Evolutionary conservation across 2,113 vertebrate genomes (phyloP).

Genomic region (Dryoscopus gambensis): DNA sequence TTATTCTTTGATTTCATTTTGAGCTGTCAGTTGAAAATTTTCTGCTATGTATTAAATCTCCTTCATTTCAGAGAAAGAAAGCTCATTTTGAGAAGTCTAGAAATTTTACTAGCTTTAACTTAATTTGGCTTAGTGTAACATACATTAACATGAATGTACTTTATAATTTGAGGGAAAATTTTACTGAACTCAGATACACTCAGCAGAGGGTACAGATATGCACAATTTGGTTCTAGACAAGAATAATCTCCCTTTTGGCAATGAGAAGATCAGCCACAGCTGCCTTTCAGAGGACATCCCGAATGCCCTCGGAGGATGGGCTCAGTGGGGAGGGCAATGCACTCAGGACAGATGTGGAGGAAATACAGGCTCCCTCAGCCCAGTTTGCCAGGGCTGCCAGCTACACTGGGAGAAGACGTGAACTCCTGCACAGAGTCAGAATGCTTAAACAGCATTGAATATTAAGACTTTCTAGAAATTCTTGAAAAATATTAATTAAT

Average conservation of each 20-base stretch:
- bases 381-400: background rate
- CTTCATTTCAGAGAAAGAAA: background rate
- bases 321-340: accelerated
- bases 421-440: background rate
- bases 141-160: background rate
- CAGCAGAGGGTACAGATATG: background rate
- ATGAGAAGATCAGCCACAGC: background rate
- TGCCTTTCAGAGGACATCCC: background rate
- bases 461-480: background rate
- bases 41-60: background rate
- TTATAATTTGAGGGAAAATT: background rate
- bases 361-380: background rate
- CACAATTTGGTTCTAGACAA: background rate
- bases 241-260: background rate
- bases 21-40: background rate
- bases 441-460: background rate
- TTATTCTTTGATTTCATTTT: background rate
- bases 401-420: background rate
- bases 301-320: accelerated
- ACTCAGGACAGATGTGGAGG: background rate
- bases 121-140: background rate
- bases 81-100: background rate
- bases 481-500: background rate
- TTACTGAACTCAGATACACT: background rate
- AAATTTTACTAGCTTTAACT: background rate